Base-by-base conservation (phyloP, 2,797 vertebrate genomes). In the Zenarchopterus dispar region DNA sequence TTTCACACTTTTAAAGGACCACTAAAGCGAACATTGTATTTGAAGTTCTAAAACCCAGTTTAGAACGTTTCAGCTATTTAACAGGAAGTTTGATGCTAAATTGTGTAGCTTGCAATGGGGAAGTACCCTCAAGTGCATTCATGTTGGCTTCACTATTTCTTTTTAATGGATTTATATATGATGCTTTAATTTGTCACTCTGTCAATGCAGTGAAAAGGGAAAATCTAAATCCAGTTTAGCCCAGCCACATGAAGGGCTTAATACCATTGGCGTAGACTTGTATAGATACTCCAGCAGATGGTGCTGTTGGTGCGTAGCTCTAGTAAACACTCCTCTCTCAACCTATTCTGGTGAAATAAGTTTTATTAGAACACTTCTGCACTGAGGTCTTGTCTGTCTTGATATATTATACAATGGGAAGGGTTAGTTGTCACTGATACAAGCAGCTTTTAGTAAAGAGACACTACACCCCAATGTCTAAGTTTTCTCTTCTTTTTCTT, bases 1-100 rank as follows among this genome's bases (percentile, higher is more conserved):
- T 86, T 67, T 77, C 78, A 71, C 66, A 82, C 73, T 91, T 77
- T 70, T 89, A 89, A 93, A 93, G 59, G 91, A 93, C 87, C 88
- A 91, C 71, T 90, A 77, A 91, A 92, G 91, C 92, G 82, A 86
- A 81, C 57, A 77, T 28, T 69, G 60, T 73, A 75, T 77, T 83
- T 80, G 80, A 67, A 67, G 62, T 62, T 53, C 26, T 46, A 51
- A 66, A 82, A 75, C 78, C 65, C 36, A 71, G 21, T 68, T 82
- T 56, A 59, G 73, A 87, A 82, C 81, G 80, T 61, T 50, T 17
- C 36, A 64, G 36, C 36, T 9, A 3, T 70, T 74, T 8, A 64
- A 45, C 24, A 18, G 13, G 59, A 72, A 48, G 50, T 68, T 61
- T 75, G 55, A 72, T 64, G 64, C 64, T 75, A 48, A 77, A 68